Evolutionary conservation across 2,113 vertebrate species (phyloP).

Genomic region (Prinia subflava): DNA sequence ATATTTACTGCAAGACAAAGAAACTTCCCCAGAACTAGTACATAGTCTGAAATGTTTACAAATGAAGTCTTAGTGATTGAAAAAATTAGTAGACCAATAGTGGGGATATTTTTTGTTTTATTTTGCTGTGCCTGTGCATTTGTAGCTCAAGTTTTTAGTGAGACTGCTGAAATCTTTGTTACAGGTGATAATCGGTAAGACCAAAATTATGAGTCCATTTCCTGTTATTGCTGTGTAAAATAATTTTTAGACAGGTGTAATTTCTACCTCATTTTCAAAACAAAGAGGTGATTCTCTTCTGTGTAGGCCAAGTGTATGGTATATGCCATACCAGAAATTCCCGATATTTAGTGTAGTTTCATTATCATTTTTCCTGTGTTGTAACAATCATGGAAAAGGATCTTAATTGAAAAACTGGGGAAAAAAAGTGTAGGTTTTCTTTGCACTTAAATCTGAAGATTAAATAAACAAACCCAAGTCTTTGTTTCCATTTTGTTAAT

Average conservation of each 20-base stretch:
- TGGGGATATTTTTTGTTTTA: not conserved
- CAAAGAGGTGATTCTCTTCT: not conserved
- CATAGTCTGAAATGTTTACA: not conserved
- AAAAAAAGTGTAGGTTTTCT: not conserved
- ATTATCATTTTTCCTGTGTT: not conserved
- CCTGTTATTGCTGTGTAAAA: not conserved
- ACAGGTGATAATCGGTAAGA: not conserved
- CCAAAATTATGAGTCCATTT: not conserved
- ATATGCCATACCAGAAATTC: not conserved
- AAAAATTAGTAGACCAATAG: not conserved
- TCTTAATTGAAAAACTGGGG: not conserved
- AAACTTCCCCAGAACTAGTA: not conserved
- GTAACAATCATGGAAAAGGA: not conserved
- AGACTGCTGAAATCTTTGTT: not conserved
- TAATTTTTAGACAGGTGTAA: not conserved
- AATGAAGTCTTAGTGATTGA: not conserved
- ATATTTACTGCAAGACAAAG: not conserved
- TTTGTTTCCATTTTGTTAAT: not conserved
- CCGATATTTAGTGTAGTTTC: not conserved
- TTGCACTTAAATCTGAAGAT: not conserved
- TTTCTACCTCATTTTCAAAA: not conserved
- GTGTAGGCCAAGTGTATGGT: not conserved
- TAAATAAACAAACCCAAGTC: not conserved
- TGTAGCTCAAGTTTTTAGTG: not conserved
- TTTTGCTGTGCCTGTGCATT: not conserved